These are phyloP conservation scores for Trichechus manatus DNA, from an alignment of 2,113 vertebrate species.

Conservation along the genomic window DNA sequence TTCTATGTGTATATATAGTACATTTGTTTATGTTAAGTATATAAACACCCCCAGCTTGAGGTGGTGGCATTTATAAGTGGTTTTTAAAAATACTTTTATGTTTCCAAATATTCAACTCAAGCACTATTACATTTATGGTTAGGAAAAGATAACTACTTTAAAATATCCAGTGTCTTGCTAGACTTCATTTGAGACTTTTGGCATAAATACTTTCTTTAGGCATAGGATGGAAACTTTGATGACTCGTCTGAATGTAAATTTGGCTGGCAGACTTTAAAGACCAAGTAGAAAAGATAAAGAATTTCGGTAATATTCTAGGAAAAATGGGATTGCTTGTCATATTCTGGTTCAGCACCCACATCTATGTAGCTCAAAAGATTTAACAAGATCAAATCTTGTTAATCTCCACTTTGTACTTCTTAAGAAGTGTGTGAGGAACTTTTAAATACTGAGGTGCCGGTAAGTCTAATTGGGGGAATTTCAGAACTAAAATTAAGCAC, in stretches of 20 bases:
- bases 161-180: slow-evolving; percentile 41
- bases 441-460: too few species aligned
- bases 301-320: slow-evolving; percentile 57
- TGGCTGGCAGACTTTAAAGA: slow-evolving; percentile 42
- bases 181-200: slow-evolving; percentile 61
- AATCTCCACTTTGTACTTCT: slow-evolving; percentile 36
- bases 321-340: slow-evolving; percentile 43
- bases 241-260: slow-evolving; percentile 73
- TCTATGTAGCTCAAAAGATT: slow-evolving; percentile 71
- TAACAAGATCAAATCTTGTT: slow-evolving; percentile 69
- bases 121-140: slow-evolving; percentile 33
- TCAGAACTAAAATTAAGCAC: too few species aligned
- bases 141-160: slow-evolving; percentile 56
- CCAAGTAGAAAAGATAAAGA: slow-evolving; percentile 57
- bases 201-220: slow-evolving; percentile 57
- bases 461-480: too few species aligned
- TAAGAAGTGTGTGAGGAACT: background rate
- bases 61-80: slow-evolving; percentile 14
- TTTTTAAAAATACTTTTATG: slow-evolving; percentile 33
- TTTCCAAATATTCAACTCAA: slow-evolving; percentile 67
- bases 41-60: background rate
- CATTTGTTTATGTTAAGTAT: slow-evolving; percentile 27
- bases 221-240: slow-evolving; percentile 48
- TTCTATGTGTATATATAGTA: background rate
- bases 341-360: slow-evolving; percentile 38